phyloP scores from a whole-genome alignment of 2,113 vertebrate species.

The Rhinolophus ferrumequinum region DNA sequence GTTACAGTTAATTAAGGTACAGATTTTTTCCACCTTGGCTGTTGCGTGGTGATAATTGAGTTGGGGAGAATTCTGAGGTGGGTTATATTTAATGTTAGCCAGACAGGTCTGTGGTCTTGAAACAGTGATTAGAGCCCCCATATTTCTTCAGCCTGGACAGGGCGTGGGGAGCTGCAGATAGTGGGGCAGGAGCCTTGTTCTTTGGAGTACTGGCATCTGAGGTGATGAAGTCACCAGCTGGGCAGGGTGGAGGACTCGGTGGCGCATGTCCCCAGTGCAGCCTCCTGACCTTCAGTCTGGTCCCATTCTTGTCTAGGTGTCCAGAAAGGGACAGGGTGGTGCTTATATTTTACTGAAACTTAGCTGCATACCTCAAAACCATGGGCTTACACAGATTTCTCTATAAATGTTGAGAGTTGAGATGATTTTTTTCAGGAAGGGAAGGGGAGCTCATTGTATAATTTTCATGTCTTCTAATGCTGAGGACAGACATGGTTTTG shows the following conservation, averaged over 20 bases:
- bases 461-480: not conserved
- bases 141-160: not conserved
- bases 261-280: not conserved
- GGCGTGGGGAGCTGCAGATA: too few relatives aligned
- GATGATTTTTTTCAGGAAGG: not conserved
- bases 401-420: not conserved
- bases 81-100: not conserved
- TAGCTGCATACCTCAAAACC: not conserved
- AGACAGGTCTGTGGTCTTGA: not conserved
- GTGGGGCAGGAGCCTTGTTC: not conserved
- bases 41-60: not conserved
- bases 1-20: constrained; percentile 92
- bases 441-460: not conserved
- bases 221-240: not conserved
- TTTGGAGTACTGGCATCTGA: not conserved
- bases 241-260: not conserved
- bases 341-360: not conserved
- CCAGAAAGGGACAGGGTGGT: not conserved
- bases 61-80: not conserved
- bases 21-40: not conserved
- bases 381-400: not conserved
- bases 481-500: not conserved
- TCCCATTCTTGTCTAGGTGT: not conserved
- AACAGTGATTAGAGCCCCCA: not conserved
- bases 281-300: not conserved